Evolutionary conservation across 2,797 vertebrate species (phyloP).

Genomic region (Percopsis omiscomaycus): DNA sequence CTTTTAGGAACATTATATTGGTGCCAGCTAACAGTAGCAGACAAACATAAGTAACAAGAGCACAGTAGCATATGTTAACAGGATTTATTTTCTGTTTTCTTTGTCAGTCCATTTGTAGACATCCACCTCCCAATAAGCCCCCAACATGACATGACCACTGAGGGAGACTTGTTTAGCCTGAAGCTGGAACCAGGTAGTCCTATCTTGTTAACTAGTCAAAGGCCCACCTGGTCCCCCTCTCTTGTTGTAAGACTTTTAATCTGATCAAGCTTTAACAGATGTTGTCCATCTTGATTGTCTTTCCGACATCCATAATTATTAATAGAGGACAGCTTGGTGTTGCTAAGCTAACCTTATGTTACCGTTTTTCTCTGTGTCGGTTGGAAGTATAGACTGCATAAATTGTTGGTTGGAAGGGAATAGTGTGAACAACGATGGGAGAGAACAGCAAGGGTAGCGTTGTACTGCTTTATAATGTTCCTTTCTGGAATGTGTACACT

Average conservation of each 20-base stretch:
- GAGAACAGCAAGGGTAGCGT: constrained; percentile 60
- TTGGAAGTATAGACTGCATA: too few relatives aligned
- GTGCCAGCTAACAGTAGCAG: constrained; percentile 2
- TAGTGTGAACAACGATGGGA: constrained; percentile 61
- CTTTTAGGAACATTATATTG: constrained; percentile 4
- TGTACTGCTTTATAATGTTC: constrained; percentile 62
- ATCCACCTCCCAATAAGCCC: too few relatives aligned
- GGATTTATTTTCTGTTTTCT: too few relatives aligned
- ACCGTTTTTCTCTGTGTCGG: constrained; percentile 60
- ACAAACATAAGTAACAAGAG: constrained; percentile 4
- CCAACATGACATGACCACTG: too few relatives aligned
- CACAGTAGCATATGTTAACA: too few relatives aligned
- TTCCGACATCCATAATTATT: constrained; percentile 29
- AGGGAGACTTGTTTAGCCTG: too few relatives aligned
- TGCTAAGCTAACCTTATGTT: constrained; percentile 58
- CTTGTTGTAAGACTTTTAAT: constrained; percentile 21
- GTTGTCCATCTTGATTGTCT: constrained; percentile 36
- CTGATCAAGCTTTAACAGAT: constrained; percentile 26
- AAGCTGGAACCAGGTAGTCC: too few relatives aligned
- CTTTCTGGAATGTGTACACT: constrained; percentile 53
- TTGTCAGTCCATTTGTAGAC: too few relatives aligned
- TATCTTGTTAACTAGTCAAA: neutral
- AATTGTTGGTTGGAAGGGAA: constrained; percentile 45
- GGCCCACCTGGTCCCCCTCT: constrained; percentile 5
- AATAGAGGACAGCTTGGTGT: constrained; percentile 59